phyloP scores from a whole-genome alignment of 1,140 invertebrate genomes.

The Carposina sasakii region DNA sequence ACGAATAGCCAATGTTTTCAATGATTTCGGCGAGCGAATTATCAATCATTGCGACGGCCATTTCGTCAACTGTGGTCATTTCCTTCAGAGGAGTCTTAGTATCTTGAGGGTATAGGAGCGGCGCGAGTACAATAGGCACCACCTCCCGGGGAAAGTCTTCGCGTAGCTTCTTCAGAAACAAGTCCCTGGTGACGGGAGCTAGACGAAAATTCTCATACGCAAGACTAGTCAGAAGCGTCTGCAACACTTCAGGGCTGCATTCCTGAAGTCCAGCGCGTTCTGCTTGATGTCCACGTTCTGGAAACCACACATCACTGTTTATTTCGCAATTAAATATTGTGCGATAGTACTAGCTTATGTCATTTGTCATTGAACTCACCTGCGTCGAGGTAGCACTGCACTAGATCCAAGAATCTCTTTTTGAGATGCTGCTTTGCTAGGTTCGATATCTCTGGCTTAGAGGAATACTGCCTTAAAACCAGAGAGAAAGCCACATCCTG shows the following conservation, averaged over 20 bases:
- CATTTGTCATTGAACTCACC: too few relatives aligned
- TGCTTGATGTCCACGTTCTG: slow-evolving; percentile 75
- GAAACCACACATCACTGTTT: too few relatives aligned
- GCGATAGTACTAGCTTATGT: too few relatives aligned
- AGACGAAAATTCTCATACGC: slow-evolving; percentile 74
- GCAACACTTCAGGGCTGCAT: slow-evolving; percentile 89
- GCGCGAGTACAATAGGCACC: slow-evolving; percentile 90
- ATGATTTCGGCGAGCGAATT: slow-evolving; percentile 87
- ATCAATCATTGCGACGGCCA: slow-evolving; percentile 77
- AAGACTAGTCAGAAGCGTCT: slow-evolving; percentile 81
- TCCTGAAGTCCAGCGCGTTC: slow-evolving; percentile 90
- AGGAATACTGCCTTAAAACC: slow-evolving; percentile 85
- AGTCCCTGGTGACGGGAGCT: slow-evolving; percentile 81
- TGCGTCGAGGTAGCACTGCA: slow-evolving; percentile 88
- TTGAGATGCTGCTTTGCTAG: slow-evolving; percentile 85
- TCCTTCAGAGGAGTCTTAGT: slow-evolving; percentile 79
- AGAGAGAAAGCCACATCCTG: slow-evolving; percentile 93
- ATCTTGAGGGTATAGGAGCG: slow-evolving; percentile 86
- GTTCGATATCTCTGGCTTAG: slow-evolving; percentile 80
- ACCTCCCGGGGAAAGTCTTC: slow-evolving; percentile 90
- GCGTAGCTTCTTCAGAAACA: slow-evolving; percentile 85
- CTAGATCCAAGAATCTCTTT: slow-evolving; percentile 86
- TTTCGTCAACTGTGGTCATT: slow-evolving; percentile 70
- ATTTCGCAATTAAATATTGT: too few relatives aligned
- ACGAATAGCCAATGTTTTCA: slow-evolving; percentile 91